Conservation (phyloP, 2,113 vertebrate genomes). For the Struthidea cinerea region DNA sequence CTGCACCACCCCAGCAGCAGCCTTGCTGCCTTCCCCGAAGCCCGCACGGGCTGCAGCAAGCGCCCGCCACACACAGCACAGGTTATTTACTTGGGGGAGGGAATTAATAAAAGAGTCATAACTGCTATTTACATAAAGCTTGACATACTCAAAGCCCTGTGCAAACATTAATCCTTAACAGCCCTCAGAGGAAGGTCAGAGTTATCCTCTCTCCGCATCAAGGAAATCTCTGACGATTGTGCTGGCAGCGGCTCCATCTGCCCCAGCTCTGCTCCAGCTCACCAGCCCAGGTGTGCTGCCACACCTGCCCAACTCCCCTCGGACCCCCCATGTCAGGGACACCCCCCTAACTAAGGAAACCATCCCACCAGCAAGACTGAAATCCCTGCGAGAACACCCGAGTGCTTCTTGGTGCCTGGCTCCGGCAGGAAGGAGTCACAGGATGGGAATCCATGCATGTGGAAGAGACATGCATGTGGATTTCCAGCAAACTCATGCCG, state of each 20-base stretch:
- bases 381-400: accelerated
- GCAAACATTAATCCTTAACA: constrained; percentile 20
- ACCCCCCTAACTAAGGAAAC: background rate
- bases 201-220: background rate
- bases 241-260: accelerated
- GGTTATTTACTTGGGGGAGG: background rate
- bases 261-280: background rate
- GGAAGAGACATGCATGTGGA: accelerated
- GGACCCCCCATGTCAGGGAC: accelerated
- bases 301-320: accelerated
- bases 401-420: accelerated
- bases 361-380: background rate
- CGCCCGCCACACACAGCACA: accelerated
- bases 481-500: accelerated
- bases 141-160: background rate
- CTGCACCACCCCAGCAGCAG: accelerated
- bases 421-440: background rate
- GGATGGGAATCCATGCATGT: accelerated
- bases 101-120: background rate
- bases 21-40: accelerated
- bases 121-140: background rate
- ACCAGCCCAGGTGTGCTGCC: accelerated
- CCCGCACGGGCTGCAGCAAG: accelerated
- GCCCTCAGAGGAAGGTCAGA: background rate
- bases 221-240: background rate